phyloP scores from a whole-genome alignment of 2,888 invertebrate species.

The Crepidodera aurea region DNA sequence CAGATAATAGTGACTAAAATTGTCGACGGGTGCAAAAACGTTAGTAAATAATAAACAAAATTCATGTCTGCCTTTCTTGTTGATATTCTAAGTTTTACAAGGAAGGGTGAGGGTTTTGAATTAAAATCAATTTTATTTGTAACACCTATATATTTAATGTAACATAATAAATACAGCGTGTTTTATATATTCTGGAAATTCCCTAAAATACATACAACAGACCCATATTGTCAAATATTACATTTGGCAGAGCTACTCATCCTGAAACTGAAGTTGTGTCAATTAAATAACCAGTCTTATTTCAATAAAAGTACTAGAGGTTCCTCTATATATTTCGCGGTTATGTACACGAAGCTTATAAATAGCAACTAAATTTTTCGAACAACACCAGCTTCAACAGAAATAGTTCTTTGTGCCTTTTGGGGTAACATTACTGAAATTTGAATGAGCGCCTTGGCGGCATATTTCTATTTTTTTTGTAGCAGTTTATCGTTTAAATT shows the following conservation, averaged over 20 bases:
- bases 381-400: constrained; percentile 41
- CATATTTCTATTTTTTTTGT: no score
- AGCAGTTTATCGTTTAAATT: no score
- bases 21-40: no score
- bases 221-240: constrained; percentile 53
- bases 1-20: not conserved
- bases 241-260: constrained; percentile 42
- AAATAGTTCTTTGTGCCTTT: constrained; percentile 32
- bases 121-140: constrained; percentile 42
- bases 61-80: no score
- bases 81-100: no score
- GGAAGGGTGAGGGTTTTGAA: no score
- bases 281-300: constrained; percentile 47
- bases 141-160: constrained; percentile 59
- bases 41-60: no score
- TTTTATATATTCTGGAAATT: constrained; percentile 50
- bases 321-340: constrained; percentile 31
- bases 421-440: constrained; percentile 18
- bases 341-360: constrained; percentile 45
- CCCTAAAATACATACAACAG: constrained; percentile 54
- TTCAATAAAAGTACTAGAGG: constrained; percentile 29
- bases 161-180: constrained; percentile 56
- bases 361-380: constrained; percentile 42
- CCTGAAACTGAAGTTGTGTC: constrained; percentile 43
- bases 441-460: not conserved